Conservation (phyloP, 2,113 vertebrate species). For the Mionectes macconnelli region DNA sequence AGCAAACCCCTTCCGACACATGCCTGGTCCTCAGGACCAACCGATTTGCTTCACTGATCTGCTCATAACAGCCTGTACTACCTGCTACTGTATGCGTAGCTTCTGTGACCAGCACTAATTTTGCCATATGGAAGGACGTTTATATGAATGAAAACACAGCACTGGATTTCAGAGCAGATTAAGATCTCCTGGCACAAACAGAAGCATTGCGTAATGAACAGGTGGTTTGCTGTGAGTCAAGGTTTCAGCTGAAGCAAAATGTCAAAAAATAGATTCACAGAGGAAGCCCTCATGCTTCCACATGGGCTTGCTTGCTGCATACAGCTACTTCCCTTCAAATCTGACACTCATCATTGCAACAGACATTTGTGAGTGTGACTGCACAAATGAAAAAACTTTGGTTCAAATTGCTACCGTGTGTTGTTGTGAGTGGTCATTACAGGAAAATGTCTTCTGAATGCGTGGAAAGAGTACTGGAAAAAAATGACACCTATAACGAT, state of each 20-base stretch:
- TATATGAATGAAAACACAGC: neutral
- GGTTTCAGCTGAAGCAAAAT: neutral
- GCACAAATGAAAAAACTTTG: neutral
- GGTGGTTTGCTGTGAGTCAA: neutral
- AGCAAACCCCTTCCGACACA: neutral
- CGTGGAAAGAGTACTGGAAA: neutral
- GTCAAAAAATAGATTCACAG: rapidly evolving
- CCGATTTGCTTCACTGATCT: neutral
- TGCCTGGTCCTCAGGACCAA: neutral
- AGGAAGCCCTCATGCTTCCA: neutral
- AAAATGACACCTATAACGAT: rapidly evolving
- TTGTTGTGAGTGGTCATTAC: neutral
- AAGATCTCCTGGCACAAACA: neutral
- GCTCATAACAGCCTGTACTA: neutral
- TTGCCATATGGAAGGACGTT: neutral
- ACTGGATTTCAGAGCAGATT: neutral
- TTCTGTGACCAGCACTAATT: neutral
- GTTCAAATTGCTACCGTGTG: neutral
- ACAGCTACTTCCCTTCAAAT: neutral
- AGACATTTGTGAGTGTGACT: neutral
- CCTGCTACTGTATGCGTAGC: neutral
- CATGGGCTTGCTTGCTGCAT: neutral
- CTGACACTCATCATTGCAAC: neutral
- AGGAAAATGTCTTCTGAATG: neutral
- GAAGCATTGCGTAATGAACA: rapidly evolving